Evolutionary conservation across 35 echinoderm and acorn worm species (phyloP).

Genomic region (Apostichopus japonicus): DNA sequence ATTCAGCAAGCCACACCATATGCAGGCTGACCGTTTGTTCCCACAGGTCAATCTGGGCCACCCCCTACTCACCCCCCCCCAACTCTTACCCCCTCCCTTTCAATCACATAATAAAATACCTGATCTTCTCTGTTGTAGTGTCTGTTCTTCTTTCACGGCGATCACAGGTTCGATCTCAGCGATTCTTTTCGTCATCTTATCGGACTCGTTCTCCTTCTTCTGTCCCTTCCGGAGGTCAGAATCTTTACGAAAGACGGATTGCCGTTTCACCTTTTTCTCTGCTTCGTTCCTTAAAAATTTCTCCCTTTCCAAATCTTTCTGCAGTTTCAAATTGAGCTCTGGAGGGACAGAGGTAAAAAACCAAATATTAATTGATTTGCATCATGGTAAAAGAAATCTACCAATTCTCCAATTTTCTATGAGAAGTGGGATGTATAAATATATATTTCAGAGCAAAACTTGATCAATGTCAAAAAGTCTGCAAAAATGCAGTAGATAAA

Average conservation of each 20-base stretch:
- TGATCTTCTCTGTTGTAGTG: slow-evolving; percentile 35
- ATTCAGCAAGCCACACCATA: too few relatives aligned
- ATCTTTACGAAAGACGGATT: not conserved
- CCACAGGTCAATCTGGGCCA: too few relatives aligned
- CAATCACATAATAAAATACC: not conserved
- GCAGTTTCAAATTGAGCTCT: slow-evolving; percentile 38
- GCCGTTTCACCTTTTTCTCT: slow-evolving; percentile 30
- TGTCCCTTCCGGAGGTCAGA: slow-evolving; percentile 9
- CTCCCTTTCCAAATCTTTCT: slow-evolving; percentile 50
- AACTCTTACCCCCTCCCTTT: too few relatives aligned
- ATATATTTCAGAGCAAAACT: too few relatives aligned
- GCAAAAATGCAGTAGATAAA: too few relatives aligned
- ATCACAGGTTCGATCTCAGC: slow-evolving; percentile 52
- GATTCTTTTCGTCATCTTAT: slow-evolving; percentile 29
- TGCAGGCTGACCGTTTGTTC: too few relatives aligned
- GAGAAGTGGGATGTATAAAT: too few relatives aligned
- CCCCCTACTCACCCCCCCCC: too few relatives aligned
- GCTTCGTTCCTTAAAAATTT: slow-evolving; percentile 27
- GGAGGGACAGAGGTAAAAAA: not conserved
- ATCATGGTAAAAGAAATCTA: too few relatives aligned
- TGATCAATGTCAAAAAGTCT: too few relatives aligned
- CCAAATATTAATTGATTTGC: too few relatives aligned
- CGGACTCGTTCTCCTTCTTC: not conserved
- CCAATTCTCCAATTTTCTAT: too few relatives aligned
- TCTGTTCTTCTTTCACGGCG: slow-evolving; percentile 40